Evolutionary conservation across 2,113 vertebrate genomes (phyloP).

Genomic region (Tyto alba): DNA sequence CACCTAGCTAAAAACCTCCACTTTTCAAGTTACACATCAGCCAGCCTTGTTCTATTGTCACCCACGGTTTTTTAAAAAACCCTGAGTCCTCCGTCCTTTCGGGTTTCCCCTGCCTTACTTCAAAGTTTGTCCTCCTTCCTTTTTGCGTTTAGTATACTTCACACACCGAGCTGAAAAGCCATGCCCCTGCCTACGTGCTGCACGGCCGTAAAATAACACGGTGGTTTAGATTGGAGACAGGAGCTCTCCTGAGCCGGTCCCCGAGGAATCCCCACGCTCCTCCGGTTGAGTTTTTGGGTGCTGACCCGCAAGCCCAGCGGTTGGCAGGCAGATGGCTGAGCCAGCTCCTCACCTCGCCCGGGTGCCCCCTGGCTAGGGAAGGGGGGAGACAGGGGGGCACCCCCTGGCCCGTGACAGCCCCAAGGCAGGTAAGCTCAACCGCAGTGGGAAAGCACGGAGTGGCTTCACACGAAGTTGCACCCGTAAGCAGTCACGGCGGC

Average conservation of each 20-base stretch:
- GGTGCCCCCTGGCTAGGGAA: not conserved
- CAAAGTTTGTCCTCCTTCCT: not conserved
- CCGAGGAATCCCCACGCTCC: too few relatives aligned
- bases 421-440: rapidly evolving
- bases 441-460: rapidly evolving
- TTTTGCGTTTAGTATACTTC: not conserved
- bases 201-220: not conserved
- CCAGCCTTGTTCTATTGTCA: not conserved
- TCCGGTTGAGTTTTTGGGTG: not conserved
- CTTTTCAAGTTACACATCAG: not conserved
- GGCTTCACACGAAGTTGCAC: not conserved
- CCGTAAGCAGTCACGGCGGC: not conserved
- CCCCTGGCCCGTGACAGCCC: not conserved
- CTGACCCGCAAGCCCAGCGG: not conserved
- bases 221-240: not conserved
- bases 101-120: not conserved
- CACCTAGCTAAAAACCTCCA: not conserved
- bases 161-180: not conserved
- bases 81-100: not conserved
- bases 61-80: not conserved
- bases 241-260: not conserved
- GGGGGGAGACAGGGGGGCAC: not conserved
- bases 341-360: not conserved
- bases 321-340: not conserved
- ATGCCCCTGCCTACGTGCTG: not conserved